Base-by-base conservation (phyloP, 2,113 vertebrate genomes). In the Argyrosomus japonicus region DNA sequence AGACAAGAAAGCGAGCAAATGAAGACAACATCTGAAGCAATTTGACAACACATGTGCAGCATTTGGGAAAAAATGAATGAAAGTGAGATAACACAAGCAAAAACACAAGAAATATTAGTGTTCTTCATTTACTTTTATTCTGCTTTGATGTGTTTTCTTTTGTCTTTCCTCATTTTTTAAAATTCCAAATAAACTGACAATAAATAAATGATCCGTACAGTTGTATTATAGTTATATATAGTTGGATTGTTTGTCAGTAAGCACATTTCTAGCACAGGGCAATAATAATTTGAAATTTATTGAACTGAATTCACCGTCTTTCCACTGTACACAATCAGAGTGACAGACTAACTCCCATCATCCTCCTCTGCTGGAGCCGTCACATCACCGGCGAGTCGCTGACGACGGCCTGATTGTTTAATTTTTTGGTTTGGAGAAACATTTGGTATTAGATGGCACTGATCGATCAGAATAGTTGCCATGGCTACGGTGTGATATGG, bases 391-490 rank as follows among this genome's bases (percentile, higher is more conserved):
- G 62, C 21, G 29, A 57, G n/a, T 45, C 48, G 3, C 69, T 32
- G 40, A 54, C 2, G 18, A 53, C 50, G 11, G 21, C 47, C 63
- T 82, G 82, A 90, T 75, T 91, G 91, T 81, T 89, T 84, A 92
- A 96, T 95, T 95, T 93, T 91, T 79, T 21, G 45, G 60, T 85
- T 77, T 19, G 56, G 68, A 81, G 80, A 95, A 96, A 95, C 93
- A 89, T 96, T 89, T 93, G 95, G 95, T 94, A 96, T 96, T 96
- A 96, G 95, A 96, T 96, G 96, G 95, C 94, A 92, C 94, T 91
- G 94, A 98, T 97, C 95, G 95, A 98, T 98, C 95, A 94, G 95
- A 92, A 96, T 96, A 93, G 96, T 96, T 97, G 96, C 97, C 94
- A 92, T 97, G 95, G 95, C 76, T 63, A 94, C 90, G 0, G 75